Evolutionary conservation across 2,113 vertebrate genomes (phyloP).

Genomic region (Myotis yumanensis): DNA sequence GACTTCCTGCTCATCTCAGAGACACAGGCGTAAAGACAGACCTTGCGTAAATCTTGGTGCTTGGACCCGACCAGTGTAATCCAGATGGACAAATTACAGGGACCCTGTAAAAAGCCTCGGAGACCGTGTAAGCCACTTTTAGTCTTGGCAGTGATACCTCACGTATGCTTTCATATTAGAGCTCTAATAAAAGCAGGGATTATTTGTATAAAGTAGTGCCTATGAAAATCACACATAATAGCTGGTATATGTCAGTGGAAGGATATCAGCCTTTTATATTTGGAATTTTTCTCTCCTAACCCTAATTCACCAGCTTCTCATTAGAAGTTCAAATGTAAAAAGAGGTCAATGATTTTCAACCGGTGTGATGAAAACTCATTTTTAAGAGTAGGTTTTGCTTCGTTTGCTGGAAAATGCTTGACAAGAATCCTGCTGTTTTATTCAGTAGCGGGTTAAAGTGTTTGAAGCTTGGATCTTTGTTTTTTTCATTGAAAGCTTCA

Average conservation of each 20-base stretch:
- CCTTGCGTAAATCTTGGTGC: background rate
- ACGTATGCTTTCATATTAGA: conserved; percentile 35
- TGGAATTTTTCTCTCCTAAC: background rate
- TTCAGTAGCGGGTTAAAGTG: conserved; percentile 12
- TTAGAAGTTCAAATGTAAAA: conserved; percentile 12
- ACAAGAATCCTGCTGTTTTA: background rate
- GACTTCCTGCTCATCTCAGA: background rate
- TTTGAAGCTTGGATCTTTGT: background rate
- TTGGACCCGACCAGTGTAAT: background rate
- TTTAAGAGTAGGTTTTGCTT: conserved; percentile 32
- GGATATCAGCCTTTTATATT: background rate
- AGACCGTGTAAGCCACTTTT: conserved; percentile 32
- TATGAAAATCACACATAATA: conserved; percentile 19
- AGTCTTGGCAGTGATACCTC: conserved; percentile 22
- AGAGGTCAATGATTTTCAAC: conserved; percentile 45
- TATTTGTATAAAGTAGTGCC: conserved; percentile 50
- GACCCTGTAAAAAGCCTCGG: conserved; percentile 32
- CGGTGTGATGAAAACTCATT: background rate
- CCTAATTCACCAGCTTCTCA: conserved; percentile 37
- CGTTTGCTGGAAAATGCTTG: background rate
- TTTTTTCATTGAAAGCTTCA: conserved; percentile 3
- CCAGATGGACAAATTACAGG: conserved; percentile 40
- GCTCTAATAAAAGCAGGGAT: conserved; percentile 46
- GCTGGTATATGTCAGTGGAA: background rate
- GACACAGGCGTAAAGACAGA: background rate